These are phyloP conservation scores for Bradysia coprophila DNA, from an alignment of 1,140 invertebrate genomes.

Conservation along the genomic window DNA sequence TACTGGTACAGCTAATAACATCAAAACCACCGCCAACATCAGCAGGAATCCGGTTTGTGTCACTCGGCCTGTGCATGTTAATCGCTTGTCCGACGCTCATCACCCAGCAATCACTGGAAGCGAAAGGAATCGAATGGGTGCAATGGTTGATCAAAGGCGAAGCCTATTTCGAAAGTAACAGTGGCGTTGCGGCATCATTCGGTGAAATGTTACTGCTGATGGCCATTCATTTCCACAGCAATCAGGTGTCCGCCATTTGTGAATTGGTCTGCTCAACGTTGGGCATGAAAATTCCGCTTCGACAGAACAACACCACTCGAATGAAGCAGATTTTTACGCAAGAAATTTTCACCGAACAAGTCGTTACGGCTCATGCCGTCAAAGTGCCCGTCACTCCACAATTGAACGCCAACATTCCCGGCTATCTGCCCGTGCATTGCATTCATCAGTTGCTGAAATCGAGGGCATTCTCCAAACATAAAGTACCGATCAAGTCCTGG, in stretches of 20 bases:
- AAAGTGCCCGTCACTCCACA: conserved; percentile 86
- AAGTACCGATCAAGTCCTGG: conserved; percentile 87
- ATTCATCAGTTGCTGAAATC: conserved; percentile 92
- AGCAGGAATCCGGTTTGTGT: conserved; percentile 83
- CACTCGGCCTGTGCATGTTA: conserved; percentile 83
- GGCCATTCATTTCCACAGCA: conserved; percentile 93
- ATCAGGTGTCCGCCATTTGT: conserved; percentile 77
- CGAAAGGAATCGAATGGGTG: conserved; percentile 83
- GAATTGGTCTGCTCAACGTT: conserved; percentile 86
- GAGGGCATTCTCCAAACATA: conserved; percentile 88
- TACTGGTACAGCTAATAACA: conserved; percentile 69
- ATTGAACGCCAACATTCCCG: conserved; percentile 72
- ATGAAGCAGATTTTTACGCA: conserved; percentile 93
- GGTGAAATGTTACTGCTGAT: conserved; percentile 93
- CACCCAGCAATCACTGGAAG: conserved; percentile 58
- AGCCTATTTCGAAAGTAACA: conserved; percentile 63
- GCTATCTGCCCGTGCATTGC: conserved; percentile 92
- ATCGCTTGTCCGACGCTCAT: conserved; percentile 85
- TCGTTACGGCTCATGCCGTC: conserved; percentile 87
- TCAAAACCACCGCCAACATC: conserved; percentile 75
- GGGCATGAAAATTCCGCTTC: conserved; percentile 85
- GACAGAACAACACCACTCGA: conserved; percentile 74
- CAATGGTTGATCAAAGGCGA: conserved; percentile 84
- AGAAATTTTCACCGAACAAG: conserved; percentile 95
- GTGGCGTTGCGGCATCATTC: conserved; percentile 65